phyloP scores from a whole-genome alignment of 2,888 invertebrate genomes.

The Patella pellucida region DNA sequence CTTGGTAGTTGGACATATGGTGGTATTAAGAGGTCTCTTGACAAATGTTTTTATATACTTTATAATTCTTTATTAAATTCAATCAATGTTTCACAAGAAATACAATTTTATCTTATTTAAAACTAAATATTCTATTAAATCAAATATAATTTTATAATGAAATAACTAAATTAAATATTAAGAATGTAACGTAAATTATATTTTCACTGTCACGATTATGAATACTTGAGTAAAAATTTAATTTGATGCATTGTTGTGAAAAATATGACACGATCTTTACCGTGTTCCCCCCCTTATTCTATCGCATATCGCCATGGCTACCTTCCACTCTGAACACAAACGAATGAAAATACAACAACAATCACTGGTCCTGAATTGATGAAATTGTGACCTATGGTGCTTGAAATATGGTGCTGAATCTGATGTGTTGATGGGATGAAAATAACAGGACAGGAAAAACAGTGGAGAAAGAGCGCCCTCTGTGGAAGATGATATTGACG shows the following conservation, averaged over 20 bases:
- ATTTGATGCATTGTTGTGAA: neutral
- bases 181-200: too few species aligned
- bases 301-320: conserved; percentile 52
- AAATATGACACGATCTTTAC: conserved; percentile 54
- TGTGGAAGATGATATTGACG: conserved; percentile 98
- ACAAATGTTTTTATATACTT: too few species aligned
- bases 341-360: conserved; percentile 3
- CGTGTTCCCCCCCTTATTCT: conserved; percentile 53
- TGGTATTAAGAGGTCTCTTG: too few species aligned
- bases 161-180: too few species aligned
- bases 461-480: conserved; percentile 77
- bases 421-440: conserved; percentile 35
- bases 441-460: conserved; percentile 37
- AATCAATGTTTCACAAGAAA: too few species aligned
- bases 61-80: too few species aligned
- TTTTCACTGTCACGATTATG: too few species aligned
- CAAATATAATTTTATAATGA: too few species aligned
- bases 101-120: too few species aligned
- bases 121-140: too few species aligned
- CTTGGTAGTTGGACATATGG: too few species aligned
- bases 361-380: neutral
- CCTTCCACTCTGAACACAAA: neutral
- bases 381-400: neutral
- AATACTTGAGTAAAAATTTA: too few species aligned
- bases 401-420: neutral